A percentile compares a stretch with the other conserved stretches of the same genome.
phyloP scores from a whole-genome alignment of 2,113 vertebrate genomes.

The Clinocottus analis region DNA sequence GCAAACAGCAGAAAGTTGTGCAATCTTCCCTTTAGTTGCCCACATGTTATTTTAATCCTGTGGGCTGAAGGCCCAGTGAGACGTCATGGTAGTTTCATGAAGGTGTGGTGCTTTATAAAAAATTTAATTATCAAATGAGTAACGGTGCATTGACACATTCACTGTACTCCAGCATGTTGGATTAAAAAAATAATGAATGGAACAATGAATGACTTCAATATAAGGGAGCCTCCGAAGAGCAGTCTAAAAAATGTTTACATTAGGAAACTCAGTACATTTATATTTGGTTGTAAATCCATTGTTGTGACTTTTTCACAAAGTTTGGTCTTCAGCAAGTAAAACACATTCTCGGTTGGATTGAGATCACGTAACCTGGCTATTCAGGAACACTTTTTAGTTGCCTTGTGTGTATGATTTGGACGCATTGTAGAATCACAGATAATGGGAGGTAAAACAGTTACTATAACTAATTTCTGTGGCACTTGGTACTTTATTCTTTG shows the following conservation, averaged over 20 bases:
- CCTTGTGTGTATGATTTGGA: neutral
- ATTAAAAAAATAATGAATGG: no score
- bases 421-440: neutral
- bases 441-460: neutral
- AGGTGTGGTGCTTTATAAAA: neutral
- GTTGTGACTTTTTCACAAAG: neutral
- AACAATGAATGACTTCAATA: no score
- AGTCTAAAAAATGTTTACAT: no score
- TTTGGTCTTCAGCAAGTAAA: neutral
- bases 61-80: neutral
- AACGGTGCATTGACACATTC: neutral
- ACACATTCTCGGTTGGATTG: neutral
- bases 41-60: neutral
- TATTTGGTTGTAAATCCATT: neutral
- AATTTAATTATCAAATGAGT: slow-evolving; percentile 4
- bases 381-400: neutral
- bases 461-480: neutral
- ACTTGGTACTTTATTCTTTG: neutral
- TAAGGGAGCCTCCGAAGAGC: no score
- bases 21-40: neutral
- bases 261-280: neutral
- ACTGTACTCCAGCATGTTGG: no score
- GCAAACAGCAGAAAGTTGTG: neutral
- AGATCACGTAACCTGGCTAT: neutral
- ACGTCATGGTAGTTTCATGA: neutral